Conservation (phyloP, 2,888 invertebrate genomes). For the Xestobium rufovillosum region DNA sequence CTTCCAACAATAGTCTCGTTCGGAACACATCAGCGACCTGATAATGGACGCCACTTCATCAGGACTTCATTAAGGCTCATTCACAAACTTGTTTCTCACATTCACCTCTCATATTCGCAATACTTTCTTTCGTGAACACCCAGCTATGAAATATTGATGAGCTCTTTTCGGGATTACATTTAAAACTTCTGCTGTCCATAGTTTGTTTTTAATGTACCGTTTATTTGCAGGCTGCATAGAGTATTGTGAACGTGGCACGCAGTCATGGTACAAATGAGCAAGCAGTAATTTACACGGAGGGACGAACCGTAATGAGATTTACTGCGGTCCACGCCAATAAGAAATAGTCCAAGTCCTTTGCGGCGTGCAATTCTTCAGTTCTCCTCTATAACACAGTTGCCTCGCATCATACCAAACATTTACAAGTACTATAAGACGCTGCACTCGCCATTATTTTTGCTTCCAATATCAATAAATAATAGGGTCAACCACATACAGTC, state of each 20-base stretch:
- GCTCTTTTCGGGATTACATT: too few relatives aligned
- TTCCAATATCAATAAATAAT: too few relatives aligned
- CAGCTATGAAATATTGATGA: too few relatives aligned
- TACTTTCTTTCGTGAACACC: neutral
- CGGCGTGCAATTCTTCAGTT: constrained; percentile 2
- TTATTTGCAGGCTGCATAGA: too few relatives aligned
- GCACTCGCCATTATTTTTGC: too few relatives aligned
- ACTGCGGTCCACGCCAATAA: constrained; percentile 35
- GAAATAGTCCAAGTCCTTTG: constrained; percentile 30
- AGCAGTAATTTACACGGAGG: constrained; percentile 36
- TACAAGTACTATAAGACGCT: too few relatives aligned
- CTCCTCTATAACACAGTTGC: too few relatives aligned
- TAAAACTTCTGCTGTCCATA: too few relatives aligned
- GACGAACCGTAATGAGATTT: constrained; percentile 37
- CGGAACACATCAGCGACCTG: constrained; percentile 34
- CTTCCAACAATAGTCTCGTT: constrained; percentile 34
- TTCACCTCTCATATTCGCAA: neutral
- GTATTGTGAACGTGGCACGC: constrained; percentile 33
- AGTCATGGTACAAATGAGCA: constrained; percentile 33
- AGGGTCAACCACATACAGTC: too few relatives aligned
- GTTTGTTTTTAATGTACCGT: too few relatives aligned
- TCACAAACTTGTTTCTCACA: constrained; percentile 18
- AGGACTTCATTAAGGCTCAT: constrained; percentile 27
- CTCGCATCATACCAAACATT: too few relatives aligned
- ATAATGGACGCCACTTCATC: constrained; percentile 36